Percentiles rank a stretch among this genome's conserved stretches.
phyloP scores from a whole-genome alignment of 2,888 invertebrate genomes.

The Dexiosoma caninum region DNA sequence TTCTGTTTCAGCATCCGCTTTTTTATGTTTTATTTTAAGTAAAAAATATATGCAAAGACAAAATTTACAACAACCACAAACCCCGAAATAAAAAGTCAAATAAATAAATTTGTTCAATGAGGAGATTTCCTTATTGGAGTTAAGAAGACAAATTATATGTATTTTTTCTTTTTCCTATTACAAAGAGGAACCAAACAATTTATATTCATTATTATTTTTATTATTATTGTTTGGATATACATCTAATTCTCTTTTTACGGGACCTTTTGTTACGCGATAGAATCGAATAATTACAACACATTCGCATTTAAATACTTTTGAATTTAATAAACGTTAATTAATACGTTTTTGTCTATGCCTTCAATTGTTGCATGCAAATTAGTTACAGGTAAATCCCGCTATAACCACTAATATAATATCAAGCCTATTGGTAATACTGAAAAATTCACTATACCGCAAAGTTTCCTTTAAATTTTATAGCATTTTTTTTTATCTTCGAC shows the following conservation, averaged over 20 bases:
- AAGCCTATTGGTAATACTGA: no score
- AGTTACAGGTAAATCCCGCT: no score
- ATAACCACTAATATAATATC: no score
- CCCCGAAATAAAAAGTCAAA: slow-evolving; percentile 33
- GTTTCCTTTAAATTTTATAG: no score
- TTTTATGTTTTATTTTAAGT: slow-evolving; percentile 29
- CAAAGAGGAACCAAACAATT: slow-evolving; percentile 61
- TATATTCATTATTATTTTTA: slow-evolving; percentile 59
- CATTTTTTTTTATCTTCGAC: no score
- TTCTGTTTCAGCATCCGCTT: slow-evolving; percentile 57
- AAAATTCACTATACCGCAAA: no score
- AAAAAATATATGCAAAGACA: slow-evolving; percentile 29
- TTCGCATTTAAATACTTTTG: no score
- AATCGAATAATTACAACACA: no score
- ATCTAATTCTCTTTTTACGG: not conserved
- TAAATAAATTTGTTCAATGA: slow-evolving; percentile 53
- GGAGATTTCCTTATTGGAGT: slow-evolving; percentile 63
- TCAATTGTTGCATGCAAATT: no score
- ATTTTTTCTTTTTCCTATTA: slow-evolving; percentile 33
- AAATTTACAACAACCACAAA: slow-evolving; percentile 22
- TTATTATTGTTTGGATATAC: slow-evolving; percentile 12
- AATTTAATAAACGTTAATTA: no score
- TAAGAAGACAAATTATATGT: slow-evolving; percentile 57
- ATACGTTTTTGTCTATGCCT: no score
- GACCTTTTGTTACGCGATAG: no score